Conservation (phyloP, 2,113 vertebrate genomes). For the Nannobrachium achirus region DNA sequence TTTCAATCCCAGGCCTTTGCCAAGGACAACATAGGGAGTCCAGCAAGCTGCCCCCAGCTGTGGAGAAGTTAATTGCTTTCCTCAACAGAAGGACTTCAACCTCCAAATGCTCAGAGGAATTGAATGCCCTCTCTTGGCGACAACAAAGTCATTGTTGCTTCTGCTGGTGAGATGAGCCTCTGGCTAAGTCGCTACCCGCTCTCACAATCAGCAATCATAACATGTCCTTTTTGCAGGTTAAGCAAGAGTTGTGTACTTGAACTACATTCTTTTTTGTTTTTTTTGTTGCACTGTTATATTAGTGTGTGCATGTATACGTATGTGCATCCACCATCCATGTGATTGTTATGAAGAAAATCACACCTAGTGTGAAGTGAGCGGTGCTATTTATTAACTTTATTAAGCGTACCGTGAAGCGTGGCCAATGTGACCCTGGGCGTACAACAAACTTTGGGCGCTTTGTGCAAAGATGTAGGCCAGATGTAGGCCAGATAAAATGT, state of each 20-base stretch:
- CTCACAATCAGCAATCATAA: slow-evolving; percentile 23
- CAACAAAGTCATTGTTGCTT: slow-evolving; percentile 54
- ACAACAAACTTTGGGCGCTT: too few relatives aligned
- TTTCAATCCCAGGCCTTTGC: slow-evolving; percentile 37
- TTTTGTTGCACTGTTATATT: background rate
- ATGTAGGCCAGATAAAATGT: too few relatives aligned
- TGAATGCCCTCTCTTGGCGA: slow-evolving; percentile 59
- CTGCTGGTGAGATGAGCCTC: slow-evolving; percentile 16
- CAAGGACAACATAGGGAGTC: slow-evolving; percentile 51
- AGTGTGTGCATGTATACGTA: background rate
- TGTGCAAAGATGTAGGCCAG: too few relatives aligned
- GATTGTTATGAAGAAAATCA: background rate
- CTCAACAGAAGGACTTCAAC: slow-evolving; percentile 44
- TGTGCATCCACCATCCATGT: background rate
- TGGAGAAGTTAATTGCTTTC: slow-evolving; percentile 65
- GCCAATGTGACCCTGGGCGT: too few relatives aligned
- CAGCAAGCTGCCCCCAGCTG: slow-evolving; percentile 53
- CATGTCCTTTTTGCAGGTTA: background rate
- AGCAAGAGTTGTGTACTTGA: slow-evolving; percentile 4
- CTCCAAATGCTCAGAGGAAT: slow-evolving; percentile 39
- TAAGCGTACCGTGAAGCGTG: too few relatives aligned
- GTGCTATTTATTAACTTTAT: too few relatives aligned
- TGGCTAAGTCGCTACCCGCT: slow-evolving; percentile 42
- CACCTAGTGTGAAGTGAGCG: too few relatives aligned
- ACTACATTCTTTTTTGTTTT: background rate